Percentiles rank a stretch among this genome's conserved stretches.
Evolutionary conservation across 2,113 vertebrate genomes (phyloP).

Genomic region (Glaucomys volans): DNA sequence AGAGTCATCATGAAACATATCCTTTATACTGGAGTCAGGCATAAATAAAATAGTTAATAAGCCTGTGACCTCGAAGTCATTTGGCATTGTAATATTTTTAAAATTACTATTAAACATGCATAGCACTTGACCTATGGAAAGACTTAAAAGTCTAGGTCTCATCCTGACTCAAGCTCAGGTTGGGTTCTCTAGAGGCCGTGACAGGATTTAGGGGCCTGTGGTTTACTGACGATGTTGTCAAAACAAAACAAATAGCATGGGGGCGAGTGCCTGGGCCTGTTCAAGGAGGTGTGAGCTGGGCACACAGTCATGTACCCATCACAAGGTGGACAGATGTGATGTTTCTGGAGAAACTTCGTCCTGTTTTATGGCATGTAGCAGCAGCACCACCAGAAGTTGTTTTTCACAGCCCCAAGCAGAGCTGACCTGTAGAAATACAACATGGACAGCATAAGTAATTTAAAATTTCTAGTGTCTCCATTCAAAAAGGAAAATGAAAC

Average conservation of each 20-base stretch:
- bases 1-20: neutral
- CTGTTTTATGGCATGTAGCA: too few species aligned
- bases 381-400: neutral
- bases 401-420: neutral
- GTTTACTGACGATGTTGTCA: neutral
- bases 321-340: neutral
- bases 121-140: neutral
- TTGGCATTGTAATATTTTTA: neutral
- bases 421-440: neutral
- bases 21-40: neutral
- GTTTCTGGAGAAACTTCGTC: neutral
- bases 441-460: neutral
- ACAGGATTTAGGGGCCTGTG: neutral
- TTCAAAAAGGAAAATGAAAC: neutral
- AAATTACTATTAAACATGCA: neutral
- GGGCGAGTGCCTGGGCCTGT: neutral
- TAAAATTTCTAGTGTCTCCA: neutral
- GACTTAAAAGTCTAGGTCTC: neutral
- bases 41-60: slow-evolving; percentile 14
- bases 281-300: neutral
- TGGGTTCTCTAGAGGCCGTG: neutral
- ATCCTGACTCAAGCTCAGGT: neutral
- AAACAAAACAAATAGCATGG: neutral
- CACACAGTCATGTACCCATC: neutral
- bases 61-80: neutral